Base-by-base conservation (phyloP, 2,113 vertebrate genomes). In the Neofelis nebulosa region DNA sequence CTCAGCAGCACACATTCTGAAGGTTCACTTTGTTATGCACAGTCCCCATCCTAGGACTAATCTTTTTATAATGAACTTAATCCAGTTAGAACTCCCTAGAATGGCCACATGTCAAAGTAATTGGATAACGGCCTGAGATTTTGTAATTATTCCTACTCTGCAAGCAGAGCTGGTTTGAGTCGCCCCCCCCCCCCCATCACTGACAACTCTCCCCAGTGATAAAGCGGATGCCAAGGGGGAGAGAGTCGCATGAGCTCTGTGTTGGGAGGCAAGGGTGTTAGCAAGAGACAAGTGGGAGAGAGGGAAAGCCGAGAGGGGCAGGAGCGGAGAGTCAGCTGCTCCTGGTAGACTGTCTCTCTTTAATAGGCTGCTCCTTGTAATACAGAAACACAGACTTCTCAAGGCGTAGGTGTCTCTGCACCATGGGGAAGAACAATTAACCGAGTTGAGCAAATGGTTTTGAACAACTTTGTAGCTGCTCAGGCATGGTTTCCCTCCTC, bases 1-100 rank as follows among this genome's bases (percentile, higher is more conserved):
- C 97, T 97, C 97, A n/a, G 94, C 94, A 94, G 96, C 50, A 25
- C 91, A 92, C 90, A 95, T 92, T 89, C 91, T 93, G 97, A 98
- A 98, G 95, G 98, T 98, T 98, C 82, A 79, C 98, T 98, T 98
- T 74, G 98, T 98, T 99, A 97, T 79, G 97, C 98, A 88, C 95
- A 88, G 97, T 99, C 99, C 98, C 99, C 98, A 96, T 95, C 98
- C 98, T 98, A 97, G 91, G 61, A 98, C 98, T 99, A 99, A 99
- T 99, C 99, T 99, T 99, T 99, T 99, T 99, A 99, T 99, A 99
- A 99, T 98, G 98, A 98, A 98, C 99, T 98, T 99, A 99, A 99
- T 99, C 99, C 99, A 98, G 99, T 99, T 99, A 99, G 98, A 91
- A 97, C 94, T 98, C 98, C 98, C 98, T 98, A 98, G 99, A 99